Conservation (phyloP, 2,113 vertebrate species). For the Thinocorus orbignyianus region DNA sequence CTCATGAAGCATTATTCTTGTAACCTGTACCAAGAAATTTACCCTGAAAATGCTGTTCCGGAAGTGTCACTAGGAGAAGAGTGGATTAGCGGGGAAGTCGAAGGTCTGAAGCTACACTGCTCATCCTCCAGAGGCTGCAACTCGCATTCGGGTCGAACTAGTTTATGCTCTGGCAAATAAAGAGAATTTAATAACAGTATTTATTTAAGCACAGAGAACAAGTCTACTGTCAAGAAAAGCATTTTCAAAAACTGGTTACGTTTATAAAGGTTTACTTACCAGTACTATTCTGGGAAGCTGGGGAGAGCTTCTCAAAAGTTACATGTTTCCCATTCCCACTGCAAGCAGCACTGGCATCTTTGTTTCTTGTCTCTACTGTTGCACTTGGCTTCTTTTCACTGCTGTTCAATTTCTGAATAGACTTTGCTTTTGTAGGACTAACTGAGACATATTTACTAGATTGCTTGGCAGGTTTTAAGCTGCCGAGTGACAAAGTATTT, state of each 20-base stretch:
- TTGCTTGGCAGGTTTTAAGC: background rate
- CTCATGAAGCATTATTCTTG: background rate
- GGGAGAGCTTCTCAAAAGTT: constrained; percentile 58
- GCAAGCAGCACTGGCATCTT: background rate
- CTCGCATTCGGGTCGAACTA: constrained; percentile 21
- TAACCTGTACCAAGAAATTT: background rate
- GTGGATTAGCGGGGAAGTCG: constrained; percentile 90
- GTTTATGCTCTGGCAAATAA: constrained; percentile 55
- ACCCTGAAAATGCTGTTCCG: constrained; percentile 72
- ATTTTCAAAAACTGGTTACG: background rate
- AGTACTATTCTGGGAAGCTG: background rate
- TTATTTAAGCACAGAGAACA: background rate
- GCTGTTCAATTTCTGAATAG: background rate
- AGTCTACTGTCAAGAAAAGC: background rate
- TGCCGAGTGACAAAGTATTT: background rate
- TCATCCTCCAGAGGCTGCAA: constrained; percentile 71
- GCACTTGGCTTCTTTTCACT: background rate
- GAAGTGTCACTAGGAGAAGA: constrained; percentile 92
- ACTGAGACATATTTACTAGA: background rate
- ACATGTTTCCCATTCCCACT: constrained; percentile 59
- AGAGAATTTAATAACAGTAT: background rate
- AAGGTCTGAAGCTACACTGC: constrained; percentile 87
- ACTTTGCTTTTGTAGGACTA: background rate
- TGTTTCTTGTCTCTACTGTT: background rate
- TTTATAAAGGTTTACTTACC: constrained; percentile 70